Evolutionary conservation across 2,797 vertebrate genomes (phyloP), one percentile per base, ranked within the genome.

Genomic region (Novumbra hubbsi): DNA sequence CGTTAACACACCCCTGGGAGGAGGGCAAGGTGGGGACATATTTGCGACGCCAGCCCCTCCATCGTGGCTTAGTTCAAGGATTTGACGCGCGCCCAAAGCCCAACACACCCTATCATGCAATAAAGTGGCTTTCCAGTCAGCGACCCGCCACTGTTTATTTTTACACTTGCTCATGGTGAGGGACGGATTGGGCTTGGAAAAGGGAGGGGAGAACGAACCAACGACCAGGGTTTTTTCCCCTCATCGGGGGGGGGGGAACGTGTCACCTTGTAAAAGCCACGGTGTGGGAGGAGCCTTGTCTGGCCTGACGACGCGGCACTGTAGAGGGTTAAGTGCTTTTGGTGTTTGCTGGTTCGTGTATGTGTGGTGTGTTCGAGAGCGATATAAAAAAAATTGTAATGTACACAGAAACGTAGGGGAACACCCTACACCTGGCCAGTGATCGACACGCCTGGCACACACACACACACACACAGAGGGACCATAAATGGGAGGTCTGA

Each of bases 261-360:
- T 92, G 92, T 93, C 91, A 93, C 90, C 92, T 94, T 92, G 89
- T 93, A 92, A 93, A 94, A 86, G 84, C 74, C 72, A 80, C 71
- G 1, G 73, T 84, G 85, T 84, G 87, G 90, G 88, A 88, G 84
- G 86, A 81, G 80, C 82, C 80, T 80, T 82, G 85, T 83, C 55
- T 24, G 21, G 41, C 41, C 12, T 60, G 55, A 60, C 62, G 28
- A 21, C 5, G 24, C 16, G 60, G 24, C 14, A 30, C 3, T 19
- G 4, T 32, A 32, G 0, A 41, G 67, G 72, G 77, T 38, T 81
- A 81, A 87, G 85, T 77, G 86, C 83, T 83, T 87, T 71, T 70
- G 79, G 82, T 76, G 81, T 82, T 85, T 81, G 68, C 79, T 82
- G 81, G 68, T 48, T 72, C 73, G 78, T 81, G 38, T 76, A 75